A percentile compares a stretch with the other conserved stretches of the same genome.
Conservation (phyloP, 1,140 invertebrate species). For the Hylyphantes graminicola region DNA sequence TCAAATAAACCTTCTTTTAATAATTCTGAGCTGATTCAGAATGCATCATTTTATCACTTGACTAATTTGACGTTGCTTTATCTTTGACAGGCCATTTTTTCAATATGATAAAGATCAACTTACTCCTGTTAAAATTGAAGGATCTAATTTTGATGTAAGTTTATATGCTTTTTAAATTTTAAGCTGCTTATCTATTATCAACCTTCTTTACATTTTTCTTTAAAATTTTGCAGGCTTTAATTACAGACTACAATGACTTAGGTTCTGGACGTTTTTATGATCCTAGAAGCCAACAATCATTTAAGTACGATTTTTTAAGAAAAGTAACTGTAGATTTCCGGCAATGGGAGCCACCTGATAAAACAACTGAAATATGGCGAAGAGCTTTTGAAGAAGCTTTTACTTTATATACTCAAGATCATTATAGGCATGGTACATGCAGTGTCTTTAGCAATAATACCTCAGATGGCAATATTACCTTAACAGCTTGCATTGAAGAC, state of each 20-base stretch:
- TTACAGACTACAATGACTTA: constrained; percentile 97
- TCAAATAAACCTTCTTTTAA: neutral
- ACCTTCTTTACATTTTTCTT: neutral
- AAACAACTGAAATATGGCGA: constrained; percentile 86
- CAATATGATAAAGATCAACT: constrained; percentile 99
- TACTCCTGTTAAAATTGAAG: constrained; percentile 93
- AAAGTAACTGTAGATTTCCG: constrained; percentile 92
- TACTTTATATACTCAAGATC: constrained; percentile 85
- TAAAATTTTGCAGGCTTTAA: constrained; percentile 76
- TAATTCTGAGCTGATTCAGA: neutral
- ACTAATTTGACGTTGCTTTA: neutral
- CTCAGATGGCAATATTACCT: constrained; percentile 77
- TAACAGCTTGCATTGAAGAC: constrained; percentile 93
- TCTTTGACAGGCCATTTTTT: constrained; percentile 83
- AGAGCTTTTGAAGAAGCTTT: constrained; percentile 89
- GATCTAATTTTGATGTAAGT: constrained; percentile 62
- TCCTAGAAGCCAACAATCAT: constrained; percentile 91
- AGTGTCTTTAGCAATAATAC: constrained; percentile 81
- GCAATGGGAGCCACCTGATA: constrained; percentile 78
- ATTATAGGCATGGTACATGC: constrained; percentile 92
- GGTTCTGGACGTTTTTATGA: constrained; percentile 92
- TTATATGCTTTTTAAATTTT: neutral
- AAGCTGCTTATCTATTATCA: constrained; percentile 1
- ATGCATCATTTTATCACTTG: constrained; percentile 52
- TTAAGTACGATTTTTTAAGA: constrained; percentile 95